These are phyloP conservation scores for Aphelinus certus DNA, from an alignment of 1,140 invertebrate genomes.

Conservation along the genomic window DNA sequence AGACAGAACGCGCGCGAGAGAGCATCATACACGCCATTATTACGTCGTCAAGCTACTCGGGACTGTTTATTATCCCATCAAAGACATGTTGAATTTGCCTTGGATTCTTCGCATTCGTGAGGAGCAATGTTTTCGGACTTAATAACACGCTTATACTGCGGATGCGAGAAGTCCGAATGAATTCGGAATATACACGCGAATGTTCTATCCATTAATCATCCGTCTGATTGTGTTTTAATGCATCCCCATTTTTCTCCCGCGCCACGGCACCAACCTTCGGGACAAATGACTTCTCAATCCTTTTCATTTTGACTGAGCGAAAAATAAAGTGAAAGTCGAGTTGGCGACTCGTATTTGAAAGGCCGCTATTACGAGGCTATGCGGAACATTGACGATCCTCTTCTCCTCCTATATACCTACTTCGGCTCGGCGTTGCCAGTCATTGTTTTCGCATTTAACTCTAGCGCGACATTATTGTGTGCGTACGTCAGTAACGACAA, in stretches of 20 bases:
- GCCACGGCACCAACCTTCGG: conserved; percentile 1
- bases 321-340: conserved; percentile 11
- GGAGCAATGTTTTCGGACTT: too few species aligned
- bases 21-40: too few species aligned
- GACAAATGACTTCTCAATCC: conserved; percentile 33
- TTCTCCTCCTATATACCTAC: neutral
- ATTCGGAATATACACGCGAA: neutral
- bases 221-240: conserved; percentile 23
- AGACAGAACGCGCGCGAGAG: too few species aligned
- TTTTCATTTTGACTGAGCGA: conserved; percentile 8
- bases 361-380: conserved; percentile 1
- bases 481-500: too few species aligned
- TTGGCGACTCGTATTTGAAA: conserved; percentile 20
- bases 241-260: neutral
- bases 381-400: conserved; percentile 7
- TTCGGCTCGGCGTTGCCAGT: conserved; percentile 10
- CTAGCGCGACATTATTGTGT: too few species aligned
- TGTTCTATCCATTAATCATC: conserved; percentile 35
- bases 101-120: too few species aligned
- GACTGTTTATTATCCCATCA: too few species aligned
- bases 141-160: too few species aligned
- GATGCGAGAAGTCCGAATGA: too few species aligned
- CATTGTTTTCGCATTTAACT: neutral
- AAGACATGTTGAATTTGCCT: too few species aligned
- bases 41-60: too few species aligned